Conservation (phyloP, 2,888 invertebrate genomes). For the Eugnorisma glareosa region DNA sequence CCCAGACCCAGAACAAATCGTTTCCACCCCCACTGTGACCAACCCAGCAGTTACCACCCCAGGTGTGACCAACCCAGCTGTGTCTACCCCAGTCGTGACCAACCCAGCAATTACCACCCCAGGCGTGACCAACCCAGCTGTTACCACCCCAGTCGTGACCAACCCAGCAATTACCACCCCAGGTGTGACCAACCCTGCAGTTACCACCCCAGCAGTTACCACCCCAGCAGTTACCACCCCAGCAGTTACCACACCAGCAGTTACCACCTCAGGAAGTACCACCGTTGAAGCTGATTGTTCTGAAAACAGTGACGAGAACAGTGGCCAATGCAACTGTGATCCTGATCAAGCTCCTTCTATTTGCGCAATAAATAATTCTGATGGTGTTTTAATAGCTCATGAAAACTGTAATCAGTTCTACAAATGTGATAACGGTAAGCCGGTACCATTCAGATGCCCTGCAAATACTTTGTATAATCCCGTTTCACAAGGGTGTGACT, state of each 20-base stretch:
- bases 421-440: constrained; percentile 64
- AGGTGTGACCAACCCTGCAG: background rate
- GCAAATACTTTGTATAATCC: constrained; percentile 64
- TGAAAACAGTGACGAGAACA: constrained; percentile 33
- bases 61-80: background rate
- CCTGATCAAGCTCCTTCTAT: constrained; percentile 71
- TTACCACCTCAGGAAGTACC: constrained; percentile 1
- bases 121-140: background rate
- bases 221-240: background rate
- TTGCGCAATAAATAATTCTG: constrained; percentile 65
- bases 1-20: background rate
- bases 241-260: background rate
- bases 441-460: constrained; percentile 62
- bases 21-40: background rate
- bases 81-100: background rate
- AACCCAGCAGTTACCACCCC: constrained; percentile 44
- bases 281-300: constrained; percentile 41
- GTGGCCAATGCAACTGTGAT: constrained; percentile 56
- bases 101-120: background rate
- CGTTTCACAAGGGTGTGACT: constrained; percentile 64
- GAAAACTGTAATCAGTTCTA: constrained; percentile 73
- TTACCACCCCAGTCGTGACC: background rate
- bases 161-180: background rate
- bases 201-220: background rate
- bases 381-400: constrained; percentile 68